These are phyloP conservation scores for Astyanax mexicanus DNA, from an alignment of 2,797 vertebrate genomes.

Conservation along the genomic window DNA sequence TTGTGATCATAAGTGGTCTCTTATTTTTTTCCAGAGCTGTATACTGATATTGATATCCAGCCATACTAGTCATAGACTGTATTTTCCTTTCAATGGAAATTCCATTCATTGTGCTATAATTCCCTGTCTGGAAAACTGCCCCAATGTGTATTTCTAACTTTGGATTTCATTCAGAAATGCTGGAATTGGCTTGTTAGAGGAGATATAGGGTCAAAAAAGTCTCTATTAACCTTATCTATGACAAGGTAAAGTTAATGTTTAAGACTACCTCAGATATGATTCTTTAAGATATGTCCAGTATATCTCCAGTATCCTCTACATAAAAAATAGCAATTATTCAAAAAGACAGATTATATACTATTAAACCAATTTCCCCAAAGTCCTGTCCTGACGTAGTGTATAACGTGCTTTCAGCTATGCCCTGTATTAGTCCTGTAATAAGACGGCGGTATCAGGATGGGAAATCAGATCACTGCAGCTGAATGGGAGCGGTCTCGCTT, in stretches of 20 bases:
- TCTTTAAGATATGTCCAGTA: neutral
- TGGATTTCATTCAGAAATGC: neutral
- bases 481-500: slow-evolving; percentile 57
- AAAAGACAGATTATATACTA: slow-evolving; percentile 30
- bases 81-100: too few relatives aligned
- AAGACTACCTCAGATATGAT: neutral
- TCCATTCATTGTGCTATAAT: too few relatives aligned
- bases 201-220: neutral
- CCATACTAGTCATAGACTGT: too few relatives aligned
- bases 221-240: neutral
- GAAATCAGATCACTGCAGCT: slow-evolving; percentile 66
- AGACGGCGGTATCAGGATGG: slow-evolving; percentile 60
- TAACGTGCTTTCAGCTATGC: slow-evolving; percentile 35
- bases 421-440: slow-evolving; percentile 38
- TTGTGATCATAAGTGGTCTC: too few relatives aligned
- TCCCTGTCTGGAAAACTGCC: too few relatives aligned
- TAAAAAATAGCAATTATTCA: slow-evolving; percentile 44
- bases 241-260: neutral
- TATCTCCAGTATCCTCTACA: slow-evolving; percentile 14
- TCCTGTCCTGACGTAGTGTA: slow-evolving; percentile 27
- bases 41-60: too few relatives aligned
- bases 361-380: slow-evolving; percentile 35
- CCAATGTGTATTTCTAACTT: neutral
- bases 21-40: too few relatives aligned
- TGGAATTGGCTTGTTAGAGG: neutral